A percentile compares a stretch with the other conserved stretches of the same genome.
phyloP scores from a whole-genome alignment of 2,797 vertebrate species.

The Coranthus polyacanthus region DNA sequence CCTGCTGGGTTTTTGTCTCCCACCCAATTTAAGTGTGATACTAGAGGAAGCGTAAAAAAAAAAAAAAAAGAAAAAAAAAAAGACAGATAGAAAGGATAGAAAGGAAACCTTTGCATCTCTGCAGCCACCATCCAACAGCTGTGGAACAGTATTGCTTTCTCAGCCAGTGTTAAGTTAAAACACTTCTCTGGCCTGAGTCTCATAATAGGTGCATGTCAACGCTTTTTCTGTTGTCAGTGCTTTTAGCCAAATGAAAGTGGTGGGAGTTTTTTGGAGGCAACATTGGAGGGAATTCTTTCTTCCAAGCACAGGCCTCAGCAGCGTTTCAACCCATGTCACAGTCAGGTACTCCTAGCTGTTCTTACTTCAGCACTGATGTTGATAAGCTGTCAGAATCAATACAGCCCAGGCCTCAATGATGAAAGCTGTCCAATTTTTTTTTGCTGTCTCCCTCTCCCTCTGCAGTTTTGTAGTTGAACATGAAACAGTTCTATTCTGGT shows the following conservation, averaged over 20 bases:
- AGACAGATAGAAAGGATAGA: conserved; percentile 27
- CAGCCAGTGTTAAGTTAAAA: too few relatives aligned
- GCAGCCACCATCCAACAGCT: conserved; percentile 16
- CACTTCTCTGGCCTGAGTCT: conserved; percentile 48
- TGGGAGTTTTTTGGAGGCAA: conserved; percentile 11
- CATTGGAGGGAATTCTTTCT: conserved; percentile 16
- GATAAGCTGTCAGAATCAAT: conserved; percentile 81
- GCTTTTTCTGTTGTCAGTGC: conserved; percentile 38
- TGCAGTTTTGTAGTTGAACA: conserved; percentile 58
- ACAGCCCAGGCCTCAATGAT: conserved; percentile 53
- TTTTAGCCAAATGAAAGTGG: conserved; percentile 64
- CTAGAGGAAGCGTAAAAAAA: conserved; percentile 46
- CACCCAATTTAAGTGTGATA: conserved; percentile 70
- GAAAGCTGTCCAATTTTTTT: too few relatives aligned
- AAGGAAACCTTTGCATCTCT: too few relatives aligned
- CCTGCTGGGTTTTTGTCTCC: conserved; percentile 77
- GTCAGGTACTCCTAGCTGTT: conserved; percentile 66
- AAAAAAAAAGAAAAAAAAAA: too few relatives aligned
- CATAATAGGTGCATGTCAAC: conserved; percentile 65
- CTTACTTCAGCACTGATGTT: conserved; percentile 74
- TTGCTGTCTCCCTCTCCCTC: too few relatives aligned
- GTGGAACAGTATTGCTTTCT: conserved; percentile 31
- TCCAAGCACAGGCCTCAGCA: conserved; percentile 33
- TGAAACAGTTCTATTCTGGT: conserved; percentile 60
- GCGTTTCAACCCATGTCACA: conserved; percentile 67